phyloP scores from a whole-genome alignment of 2,888 invertebrate species.

The Meandrusa payeni region DNA sequence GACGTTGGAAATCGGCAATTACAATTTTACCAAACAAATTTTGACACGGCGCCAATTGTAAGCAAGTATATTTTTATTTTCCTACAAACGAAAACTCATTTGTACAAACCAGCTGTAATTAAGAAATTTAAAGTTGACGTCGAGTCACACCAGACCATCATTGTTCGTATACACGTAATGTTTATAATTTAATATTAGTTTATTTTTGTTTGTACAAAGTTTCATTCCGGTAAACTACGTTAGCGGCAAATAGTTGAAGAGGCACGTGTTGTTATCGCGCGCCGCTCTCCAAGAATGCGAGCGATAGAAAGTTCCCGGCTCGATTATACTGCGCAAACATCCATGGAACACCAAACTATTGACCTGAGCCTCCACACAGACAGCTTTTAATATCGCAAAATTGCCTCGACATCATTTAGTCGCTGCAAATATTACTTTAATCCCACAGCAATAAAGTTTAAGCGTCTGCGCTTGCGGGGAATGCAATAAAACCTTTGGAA shows the following conservation, averaged over 20 bases:
- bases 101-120: no score
- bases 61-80: no score
- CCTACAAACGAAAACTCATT: no score
- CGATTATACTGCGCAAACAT: constrained; percentile 64
- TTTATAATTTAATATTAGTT: no score
- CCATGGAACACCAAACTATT: constrained; percentile 67
- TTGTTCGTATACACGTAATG: no score
- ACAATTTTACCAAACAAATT: no score
- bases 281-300: constrained; percentile 61
- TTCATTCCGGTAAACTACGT: constrained; percentile 41
- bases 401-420: constrained; percentile 77
- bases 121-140: no score
- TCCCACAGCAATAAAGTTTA: constrained; percentile 79
- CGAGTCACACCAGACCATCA: no score
- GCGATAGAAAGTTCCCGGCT: constrained; percentile 57
- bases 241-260: constrained; percentile 58
- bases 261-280: constrained; percentile 69
- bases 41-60: no score
- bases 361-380: constrained; percentile 67
- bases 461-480: constrained; percentile 77
- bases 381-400: constrained; percentile 76
- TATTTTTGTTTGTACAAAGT: constrained; percentile 3
- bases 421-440: constrained; percentile 80
- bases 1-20: no score
- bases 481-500: constrained; percentile 78